These are phyloP conservation scores for Drosophila subquinaria DNA, from an alignment of 2,888 invertebrate species.

Conservation along the genomic window DNA sequence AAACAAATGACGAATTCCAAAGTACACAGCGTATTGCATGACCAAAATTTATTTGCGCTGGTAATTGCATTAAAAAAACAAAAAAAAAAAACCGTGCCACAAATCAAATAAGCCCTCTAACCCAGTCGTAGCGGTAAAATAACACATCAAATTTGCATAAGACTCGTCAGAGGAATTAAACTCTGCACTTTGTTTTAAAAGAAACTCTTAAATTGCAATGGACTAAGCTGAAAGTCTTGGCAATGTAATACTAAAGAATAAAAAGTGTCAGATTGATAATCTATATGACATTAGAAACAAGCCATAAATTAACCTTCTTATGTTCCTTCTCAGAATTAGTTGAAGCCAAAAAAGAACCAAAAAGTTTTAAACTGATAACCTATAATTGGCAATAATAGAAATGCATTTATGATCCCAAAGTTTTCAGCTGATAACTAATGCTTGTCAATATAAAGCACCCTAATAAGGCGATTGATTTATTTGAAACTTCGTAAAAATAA, in stretches of 20 bases:
- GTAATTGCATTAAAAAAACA: constrained; percentile 39
- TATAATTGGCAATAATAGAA: not conserved
- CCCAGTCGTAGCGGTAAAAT: not conserved
- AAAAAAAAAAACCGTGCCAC: constrained; percentile 24
- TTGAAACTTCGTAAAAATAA: not conserved
- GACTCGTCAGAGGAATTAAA: not conserved
- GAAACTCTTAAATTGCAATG: not conserved
- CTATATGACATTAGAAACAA: not conserved
- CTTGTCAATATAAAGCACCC: not conserved
- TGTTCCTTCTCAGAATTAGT: not conserved
- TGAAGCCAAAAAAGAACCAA: too few species aligned
- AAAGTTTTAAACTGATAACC: not conserved
- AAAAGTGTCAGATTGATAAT: not conserved
- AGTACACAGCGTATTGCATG: constrained; percentile 46
- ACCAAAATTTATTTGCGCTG: constrained; percentile 45
- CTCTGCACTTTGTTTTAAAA: not conserved
- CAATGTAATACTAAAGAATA: not conserved
- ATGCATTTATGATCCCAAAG: too few species aligned
- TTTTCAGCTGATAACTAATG: not conserved
- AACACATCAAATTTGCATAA: constrained; percentile 22
- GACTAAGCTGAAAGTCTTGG: not conserved
- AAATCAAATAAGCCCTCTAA: constrained; percentile 33
- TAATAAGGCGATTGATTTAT: not conserved
- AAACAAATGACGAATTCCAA: constrained; percentile 51
- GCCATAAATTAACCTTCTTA: not conserved